Base-by-base conservation (phyloP, 2,797 vertebrate genomes). In the Phataginus tricuspis region DNA sequence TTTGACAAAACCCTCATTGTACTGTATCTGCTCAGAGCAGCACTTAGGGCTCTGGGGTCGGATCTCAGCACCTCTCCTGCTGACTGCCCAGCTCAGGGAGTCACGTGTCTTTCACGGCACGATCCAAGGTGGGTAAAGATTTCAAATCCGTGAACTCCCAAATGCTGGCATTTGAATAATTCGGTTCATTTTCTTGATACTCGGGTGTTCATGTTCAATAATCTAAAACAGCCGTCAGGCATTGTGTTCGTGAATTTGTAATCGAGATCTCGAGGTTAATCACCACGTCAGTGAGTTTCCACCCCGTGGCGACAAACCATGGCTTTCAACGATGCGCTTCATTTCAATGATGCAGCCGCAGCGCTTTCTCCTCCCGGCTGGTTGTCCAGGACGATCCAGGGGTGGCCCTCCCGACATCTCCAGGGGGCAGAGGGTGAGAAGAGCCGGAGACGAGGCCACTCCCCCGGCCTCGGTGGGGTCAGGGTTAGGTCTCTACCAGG, bases 91-190 rank as follows among this genome's bases (percentile, higher is more conserved):
- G 16, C n/a, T 59, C n/a, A 34, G 14, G 16, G 31, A 11, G n/a
- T 21, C 68, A 55, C 0, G 3, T 9, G 45, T 34, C 34, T 21
- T 12, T 59, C 21, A 18, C 25, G 64, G n/a, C 0, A 0, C 5
- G 1, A 29, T 31, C 49, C 18, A n/a, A n/a, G 15, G 14, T 13
- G 31, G 74, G 79, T 69, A 27, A 34, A 69, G 29, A 51, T 71
- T 63, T 34, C 7, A 80, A 71, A 55, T 7, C 23, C n/a, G 19
- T 75, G 25, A 68, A 79, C 42, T 75, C 45, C n/a, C 63, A 69
- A 69, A 64, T 39, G 89, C 5, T 66, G 45, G 39, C 27, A 68
- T 45, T 49, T 96, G n/a, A 80, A 92, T 90, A 96, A 84, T 49
- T 94, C n/a, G 80, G 45, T 53, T 31, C 42, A 12, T 78, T 49